Evolutionary conservation across 1,140 invertebrate species (phyloP).

Genomic region (Hormaphis cornu): DNA sequence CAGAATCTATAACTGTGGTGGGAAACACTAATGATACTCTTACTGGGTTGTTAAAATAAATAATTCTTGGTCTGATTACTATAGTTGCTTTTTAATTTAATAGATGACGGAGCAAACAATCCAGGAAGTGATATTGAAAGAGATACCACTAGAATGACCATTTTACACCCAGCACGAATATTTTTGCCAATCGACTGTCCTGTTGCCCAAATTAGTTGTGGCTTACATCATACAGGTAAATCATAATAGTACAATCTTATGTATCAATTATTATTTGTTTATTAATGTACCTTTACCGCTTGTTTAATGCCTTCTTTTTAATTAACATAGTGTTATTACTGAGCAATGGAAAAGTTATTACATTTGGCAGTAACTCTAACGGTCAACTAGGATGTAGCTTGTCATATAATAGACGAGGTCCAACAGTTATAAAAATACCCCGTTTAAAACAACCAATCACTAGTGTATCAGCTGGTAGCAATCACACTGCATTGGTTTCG

Average conservation of each 20-base stretch:
- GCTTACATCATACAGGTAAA: slow-evolving; percentile 74
- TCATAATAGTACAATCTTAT: neutral
- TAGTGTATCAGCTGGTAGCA: slow-evolving; percentile 70
- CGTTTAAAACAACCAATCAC: slow-evolving; percentile 16
- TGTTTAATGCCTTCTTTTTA: neutral
- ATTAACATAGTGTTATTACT: slow-evolving; percentile 51
- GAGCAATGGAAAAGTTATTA: slow-evolving; percentile 66
- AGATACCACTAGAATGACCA: slow-evolving; percentile 56
- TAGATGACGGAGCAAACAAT: slow-evolving; percentile 9
- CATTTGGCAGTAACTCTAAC: slow-evolving; percentile 88
- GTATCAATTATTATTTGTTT: neutral
- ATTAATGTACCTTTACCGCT: neutral
- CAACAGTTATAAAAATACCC: slow-evolving; percentile 18
- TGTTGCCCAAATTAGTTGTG: slow-evolving; percentile 74
- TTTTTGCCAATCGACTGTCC: slow-evolving; percentile 57
- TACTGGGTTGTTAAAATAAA: too few species aligned
- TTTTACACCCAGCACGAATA: slow-evolving; percentile 68
- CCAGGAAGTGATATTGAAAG: slow-evolving; percentile 51
- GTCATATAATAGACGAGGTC: slow-evolving; percentile 4
- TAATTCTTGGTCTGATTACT: too few species aligned
- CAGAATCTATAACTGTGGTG: too few species aligned
- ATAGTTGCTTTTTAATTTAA: neutral
- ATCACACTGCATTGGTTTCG: slow-evolving; percentile 87
- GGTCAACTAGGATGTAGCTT: slow-evolving; percentile 81
- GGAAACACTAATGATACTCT: too few species aligned